Conservation (phyloP, 2,113 vertebrate species). For the Centropus unirufus region DNA sequence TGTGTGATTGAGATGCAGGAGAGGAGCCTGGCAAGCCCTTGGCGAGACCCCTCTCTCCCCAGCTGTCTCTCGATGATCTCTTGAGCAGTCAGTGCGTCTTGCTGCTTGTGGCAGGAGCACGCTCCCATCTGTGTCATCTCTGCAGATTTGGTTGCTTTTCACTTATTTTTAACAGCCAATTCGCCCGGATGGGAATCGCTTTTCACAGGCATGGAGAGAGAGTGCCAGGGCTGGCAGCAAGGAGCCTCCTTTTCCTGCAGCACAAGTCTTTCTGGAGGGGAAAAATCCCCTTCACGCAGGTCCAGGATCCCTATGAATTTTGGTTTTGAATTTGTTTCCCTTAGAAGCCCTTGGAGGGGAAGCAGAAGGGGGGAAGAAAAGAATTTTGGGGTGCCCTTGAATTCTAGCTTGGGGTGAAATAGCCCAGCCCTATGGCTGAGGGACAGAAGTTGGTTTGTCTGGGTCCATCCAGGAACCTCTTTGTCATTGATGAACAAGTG, state of each 20-base stretch:
- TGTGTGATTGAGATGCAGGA: not conserved
- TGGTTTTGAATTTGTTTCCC: not conserved
- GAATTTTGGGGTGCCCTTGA: not conserved
- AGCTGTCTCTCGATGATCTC: not conserved
- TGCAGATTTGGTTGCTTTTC: not conserved
- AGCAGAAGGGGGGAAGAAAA: not conserved
- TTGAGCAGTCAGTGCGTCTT: not conserved
- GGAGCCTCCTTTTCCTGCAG: not conserved
- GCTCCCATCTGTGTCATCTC: not conserved
- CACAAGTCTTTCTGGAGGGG: not conserved
- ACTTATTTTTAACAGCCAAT: not conserved
- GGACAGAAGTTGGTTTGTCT: not conserved
- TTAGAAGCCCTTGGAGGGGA: not conserved
- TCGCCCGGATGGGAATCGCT: not conserved
- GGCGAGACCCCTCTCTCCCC: not conserved
- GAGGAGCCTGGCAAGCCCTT: not conserved
- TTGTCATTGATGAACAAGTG: not conserved
- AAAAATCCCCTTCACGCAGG: rapidly evolving
- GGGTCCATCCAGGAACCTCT: not conserved
- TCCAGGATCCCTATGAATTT: not conserved
- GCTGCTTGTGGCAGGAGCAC: not conserved
- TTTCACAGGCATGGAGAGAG: not conserved
- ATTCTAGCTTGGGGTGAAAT: not conserved
- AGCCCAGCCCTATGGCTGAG: not conserved
- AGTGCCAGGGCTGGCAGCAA: rapidly evolving